Percentiles rank a stretch among this genome's conserved stretches.
Conservation (phyloP, 1,140 invertebrate species). For the Acromyrmex heyeri region DNA sequence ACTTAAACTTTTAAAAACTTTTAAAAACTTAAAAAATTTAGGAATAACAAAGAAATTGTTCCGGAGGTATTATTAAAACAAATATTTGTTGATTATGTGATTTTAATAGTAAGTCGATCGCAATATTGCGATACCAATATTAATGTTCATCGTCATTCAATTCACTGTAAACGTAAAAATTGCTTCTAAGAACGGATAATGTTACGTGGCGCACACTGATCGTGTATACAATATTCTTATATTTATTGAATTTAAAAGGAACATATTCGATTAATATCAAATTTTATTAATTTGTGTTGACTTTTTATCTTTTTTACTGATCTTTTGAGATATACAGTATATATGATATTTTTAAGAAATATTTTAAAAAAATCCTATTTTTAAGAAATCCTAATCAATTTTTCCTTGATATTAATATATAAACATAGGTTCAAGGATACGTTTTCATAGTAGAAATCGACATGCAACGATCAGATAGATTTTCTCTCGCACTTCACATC, state of each 20-base stretch:
- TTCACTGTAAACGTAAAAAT: background rate
- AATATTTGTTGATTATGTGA: background rate
- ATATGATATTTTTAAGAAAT: background rate
- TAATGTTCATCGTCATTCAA: background rate
- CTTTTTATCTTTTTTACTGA: background rate
- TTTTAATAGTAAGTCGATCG: background rate
- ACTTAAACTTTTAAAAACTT: no score
- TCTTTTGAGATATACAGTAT: background rate
- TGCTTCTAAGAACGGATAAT: background rate
- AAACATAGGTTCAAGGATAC: background rate
- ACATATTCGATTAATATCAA: background rate
- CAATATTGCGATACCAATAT: background rate
- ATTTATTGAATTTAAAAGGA: background rate
- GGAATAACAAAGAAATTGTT: background rate
- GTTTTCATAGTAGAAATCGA: background rate
- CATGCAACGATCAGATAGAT: slow-evolving; percentile 12
- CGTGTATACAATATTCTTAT: background rate
- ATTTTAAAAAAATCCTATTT: background rate
- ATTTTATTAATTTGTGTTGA: background rate
- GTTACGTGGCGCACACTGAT: background rate
- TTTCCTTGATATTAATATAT: background rate
- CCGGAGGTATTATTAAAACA: background rate
- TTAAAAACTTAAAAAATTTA: background rate
- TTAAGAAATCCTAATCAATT: background rate
- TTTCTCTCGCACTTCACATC: background rate